Conservation (phyloP, 2,888 invertebrate species). For the Archaeoteleia sp. region DNA sequence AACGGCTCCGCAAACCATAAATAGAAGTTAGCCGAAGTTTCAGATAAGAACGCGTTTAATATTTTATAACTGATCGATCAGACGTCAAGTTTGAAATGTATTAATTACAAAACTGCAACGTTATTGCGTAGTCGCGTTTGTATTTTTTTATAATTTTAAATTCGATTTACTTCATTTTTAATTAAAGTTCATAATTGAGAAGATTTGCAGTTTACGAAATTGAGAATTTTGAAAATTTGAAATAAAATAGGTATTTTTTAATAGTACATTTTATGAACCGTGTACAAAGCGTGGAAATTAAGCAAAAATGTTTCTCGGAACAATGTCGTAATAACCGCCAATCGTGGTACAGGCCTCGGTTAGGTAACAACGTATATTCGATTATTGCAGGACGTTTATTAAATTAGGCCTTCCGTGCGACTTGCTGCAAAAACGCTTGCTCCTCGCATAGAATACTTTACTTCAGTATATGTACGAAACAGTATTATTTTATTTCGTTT, state of each 20-base stretch:
- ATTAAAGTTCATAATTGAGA: too few species aligned
- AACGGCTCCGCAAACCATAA: constrained; percentile 10
- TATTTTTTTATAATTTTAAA: too few species aligned
- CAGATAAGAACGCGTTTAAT: constrained; percentile 4
- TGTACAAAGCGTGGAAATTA: too few species aligned
- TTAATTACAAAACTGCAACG: constrained; percentile 6
- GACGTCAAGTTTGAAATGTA: constrained; percentile 1
- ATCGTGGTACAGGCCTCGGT: constrained; percentile 8
- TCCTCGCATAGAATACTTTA: background rate
- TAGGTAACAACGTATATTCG: constrained; percentile 19
- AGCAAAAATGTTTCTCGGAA: background rate
- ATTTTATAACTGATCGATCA: constrained; percentile 9
- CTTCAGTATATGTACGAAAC: too few species aligned
- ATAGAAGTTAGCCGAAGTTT: constrained; percentile 9
- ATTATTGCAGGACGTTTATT: constrained; percentile 21
- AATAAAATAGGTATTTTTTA: too few species aligned
- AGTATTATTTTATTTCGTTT: too few species aligned
- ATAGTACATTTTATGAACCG: too few species aligned
- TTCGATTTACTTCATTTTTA: too few species aligned
- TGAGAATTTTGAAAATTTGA: too few species aligned
- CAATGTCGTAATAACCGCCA: constrained; percentile 2
- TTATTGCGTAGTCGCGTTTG: background rate
- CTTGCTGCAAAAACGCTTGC: background rate
- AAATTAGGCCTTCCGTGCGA: constrained; percentile 16
- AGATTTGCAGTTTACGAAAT: too few species aligned